phyloP scores from a whole-genome alignment of 2,797 vertebrate genomes.

The Dermochelys coriacea region DNA sequence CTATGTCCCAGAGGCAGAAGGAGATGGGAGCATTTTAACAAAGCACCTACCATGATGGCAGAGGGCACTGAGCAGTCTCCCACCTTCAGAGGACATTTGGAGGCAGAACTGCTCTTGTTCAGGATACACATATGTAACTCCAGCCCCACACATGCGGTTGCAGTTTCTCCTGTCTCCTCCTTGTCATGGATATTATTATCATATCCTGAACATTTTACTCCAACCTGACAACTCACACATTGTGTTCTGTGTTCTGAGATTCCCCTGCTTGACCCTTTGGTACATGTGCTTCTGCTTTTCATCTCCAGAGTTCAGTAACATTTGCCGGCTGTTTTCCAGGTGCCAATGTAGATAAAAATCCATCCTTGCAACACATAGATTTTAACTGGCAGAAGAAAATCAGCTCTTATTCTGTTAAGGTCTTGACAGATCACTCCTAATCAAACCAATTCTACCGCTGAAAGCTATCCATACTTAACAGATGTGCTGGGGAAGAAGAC shows the following conservation, averaged over 20 bases:
- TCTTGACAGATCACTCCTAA: background rate
- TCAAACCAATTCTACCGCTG: background rate
- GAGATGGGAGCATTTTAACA: conserved; percentile 6
- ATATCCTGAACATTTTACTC: background rate
- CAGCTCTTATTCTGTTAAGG: conserved; percentile 1
- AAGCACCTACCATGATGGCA: background rate
- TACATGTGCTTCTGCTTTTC: conserved; percentile 23
- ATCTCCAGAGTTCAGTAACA: conserved; percentile 16
- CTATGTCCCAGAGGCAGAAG: conserved; percentile 17
- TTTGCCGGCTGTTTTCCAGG: conserved; percentile 14
- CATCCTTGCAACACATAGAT: background rate
- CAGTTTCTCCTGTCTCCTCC: background rate
- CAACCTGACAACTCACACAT: background rate
- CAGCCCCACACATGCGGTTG: background rate
- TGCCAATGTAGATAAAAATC: conserved; percentile 17
- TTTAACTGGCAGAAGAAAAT: conserved; percentile 20
- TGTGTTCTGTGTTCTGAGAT: background rate
- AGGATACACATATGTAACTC: background rate
- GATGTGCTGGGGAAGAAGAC: background rate
- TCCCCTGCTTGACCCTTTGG: conserved; percentile 7
- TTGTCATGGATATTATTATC: background rate
- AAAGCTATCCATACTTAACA: background rate
- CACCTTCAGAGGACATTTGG: conserved; percentile 11
- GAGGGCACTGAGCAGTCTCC: background rate
- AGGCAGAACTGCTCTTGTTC: background rate